Evolutionary conservation across 1,140 invertebrate genomes (phyloP).

Genomic region (Macrostomum lignano): DNA sequence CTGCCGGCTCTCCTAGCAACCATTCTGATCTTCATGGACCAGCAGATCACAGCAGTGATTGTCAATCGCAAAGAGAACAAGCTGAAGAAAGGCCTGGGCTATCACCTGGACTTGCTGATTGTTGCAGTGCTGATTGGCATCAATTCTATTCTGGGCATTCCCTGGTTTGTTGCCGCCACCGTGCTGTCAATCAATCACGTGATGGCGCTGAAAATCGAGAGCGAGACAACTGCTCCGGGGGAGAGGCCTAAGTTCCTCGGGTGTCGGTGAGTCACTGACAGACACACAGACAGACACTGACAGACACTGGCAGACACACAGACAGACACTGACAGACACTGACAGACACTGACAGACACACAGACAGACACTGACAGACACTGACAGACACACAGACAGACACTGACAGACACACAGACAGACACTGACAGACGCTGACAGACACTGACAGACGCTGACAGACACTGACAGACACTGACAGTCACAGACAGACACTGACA

Average conservation of each 20-base stretch:
- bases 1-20: slow-evolving; percentile 13
- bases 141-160: slow-evolving; percentile 67
- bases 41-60: slow-evolving; percentile 27
- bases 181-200: slow-evolving; percentile 94
- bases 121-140: slow-evolving; percentile 58
- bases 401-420: no score
- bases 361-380: no score
- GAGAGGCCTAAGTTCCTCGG: slow-evolving; percentile 90
- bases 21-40: slow-evolving; percentile 27
- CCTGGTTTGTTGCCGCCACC: slow-evolving; percentile 85
- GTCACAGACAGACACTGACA: no score
- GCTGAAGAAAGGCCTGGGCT: slow-evolving; percentile 47
- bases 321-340: no score
- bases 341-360: no score
- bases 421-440: no score
- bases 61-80: slow-evolving; percentile 29
- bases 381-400: no score
- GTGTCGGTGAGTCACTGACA: slow-evolving; percentile 41
- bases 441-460: no score
- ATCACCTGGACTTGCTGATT: slow-evolving; percentile 78
- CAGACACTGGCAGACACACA: no score
- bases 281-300: no score
- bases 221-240: slow-evolving; percentile 77
- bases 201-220: slow-evolving; percentile 76
- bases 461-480: no score